A percentile compares a stretch with the other conserved stretches of the same genome.
Evolutionary conservation across 1,140 invertebrate species (phyloP).

Genomic region (Caenorhabditis latens): DNA sequence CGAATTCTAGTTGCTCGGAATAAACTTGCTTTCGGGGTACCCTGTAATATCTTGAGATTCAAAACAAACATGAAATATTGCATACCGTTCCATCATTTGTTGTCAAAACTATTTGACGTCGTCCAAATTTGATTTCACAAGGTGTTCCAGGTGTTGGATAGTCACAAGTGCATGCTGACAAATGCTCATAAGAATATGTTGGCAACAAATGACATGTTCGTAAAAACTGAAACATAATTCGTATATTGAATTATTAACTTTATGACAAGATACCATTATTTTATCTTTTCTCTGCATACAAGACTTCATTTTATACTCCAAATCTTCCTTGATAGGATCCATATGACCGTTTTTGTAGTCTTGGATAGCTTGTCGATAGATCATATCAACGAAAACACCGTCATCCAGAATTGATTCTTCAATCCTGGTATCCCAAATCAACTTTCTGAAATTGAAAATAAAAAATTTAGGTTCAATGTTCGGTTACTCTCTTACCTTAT

Average conservation of each 20-base stretch:
- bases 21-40: not conserved
- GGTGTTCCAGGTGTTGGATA: conserved; percentile 60
- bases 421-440: conserved; percentile 69
- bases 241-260: not conserved
- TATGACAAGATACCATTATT: conserved; percentile 10
- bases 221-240: conserved; percentile 63
- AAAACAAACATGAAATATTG: not conserved
- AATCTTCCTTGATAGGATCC: conserved; percentile 10
- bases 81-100: conserved; percentile 20
- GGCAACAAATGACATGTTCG: conserved; percentile 61
- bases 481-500: conserved; percentile 12
- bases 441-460: conserved; percentile 77
- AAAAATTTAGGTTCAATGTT: not conserved
- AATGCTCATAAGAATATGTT: conserved; percentile 63
- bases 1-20: conserved; percentile 62
- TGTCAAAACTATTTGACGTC: conserved; percentile 63
- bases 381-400: conserved; percentile 25
- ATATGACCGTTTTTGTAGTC: conserved; percentile 34
- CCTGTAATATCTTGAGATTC: not conserved
- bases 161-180: conserved; percentile 55
- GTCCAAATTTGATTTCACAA: conserved; percentile 62
- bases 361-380: conserved; percentile 57
- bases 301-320: conserved; percentile 36
- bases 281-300: conserved; percentile 28
- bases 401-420: conserved; percentile 63